Base-by-base conservation (phyloP, 1,140 invertebrate species). In the Caenorhabditis tropicalis region DNA sequence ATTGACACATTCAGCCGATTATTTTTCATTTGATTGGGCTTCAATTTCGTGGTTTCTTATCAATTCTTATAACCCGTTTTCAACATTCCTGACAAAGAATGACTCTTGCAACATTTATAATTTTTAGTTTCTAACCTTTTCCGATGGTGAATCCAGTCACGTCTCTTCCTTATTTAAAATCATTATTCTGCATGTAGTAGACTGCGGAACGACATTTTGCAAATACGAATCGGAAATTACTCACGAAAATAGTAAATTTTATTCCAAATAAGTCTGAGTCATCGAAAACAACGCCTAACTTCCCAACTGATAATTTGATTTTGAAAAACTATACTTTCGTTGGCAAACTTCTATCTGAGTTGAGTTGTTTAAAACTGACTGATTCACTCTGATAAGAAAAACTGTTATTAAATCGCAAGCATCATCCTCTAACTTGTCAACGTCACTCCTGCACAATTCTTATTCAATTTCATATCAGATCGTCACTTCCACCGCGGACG, bases 341-440 rank as follows among this genome's bases (percentile, higher is more conserved):
- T 27, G 53, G 24, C 24, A 24, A 56, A 29, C 29, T 56, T 29
- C 15, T 21, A 56, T 27, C 53, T 27, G 53, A 12, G 19, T 29
- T 56, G 24, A 56, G 24, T 56, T 56, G 24, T 56, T 56, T 56
- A 27, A 36, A 9, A 31, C 7, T 10, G 24, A 36, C n/a, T 65
- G 58, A 65, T 29, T 65, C 58, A 65, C 12, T n/a, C 36, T 65
- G 58, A 65, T 65, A 65, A 65, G 58, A 36, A 65, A 24, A 33
- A 65, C 31, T 19, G 58, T 65, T 65, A 65, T 27, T 65, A 65
- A 36, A 65, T 24, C 21, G 33, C 16, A n/a, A 60, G 56, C 15
- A 65, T 65, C 33, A n/a, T 65, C 33, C 10, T 16, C 16, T 65
- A 65, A 65, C 33, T 65, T 65, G 24, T 65, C 21, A 65, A 36